Evolutionary conservation across 2,888 invertebrate species (phyloP).

Genomic region (Athetis lepigone): DNA sequence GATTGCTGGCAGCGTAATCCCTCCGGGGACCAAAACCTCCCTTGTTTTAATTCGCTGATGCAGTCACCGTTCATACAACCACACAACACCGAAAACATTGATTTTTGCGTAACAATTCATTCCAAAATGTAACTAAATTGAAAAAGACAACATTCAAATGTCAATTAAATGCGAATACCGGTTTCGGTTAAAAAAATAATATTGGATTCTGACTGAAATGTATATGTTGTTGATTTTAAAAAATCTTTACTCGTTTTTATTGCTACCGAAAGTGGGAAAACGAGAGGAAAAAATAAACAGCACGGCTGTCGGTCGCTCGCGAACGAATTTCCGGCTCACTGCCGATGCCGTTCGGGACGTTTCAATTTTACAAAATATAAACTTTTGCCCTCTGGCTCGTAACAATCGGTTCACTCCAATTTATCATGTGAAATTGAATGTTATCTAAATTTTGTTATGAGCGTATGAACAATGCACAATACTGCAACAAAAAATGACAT

Average conservation of each 20-base stretch:
- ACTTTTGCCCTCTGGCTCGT: constrained; percentile 72
- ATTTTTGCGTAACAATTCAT: neutral
- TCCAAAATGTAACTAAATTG: constrained; percentile 10
- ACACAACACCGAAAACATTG: neutral
- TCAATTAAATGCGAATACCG: constrained; percentile 6
- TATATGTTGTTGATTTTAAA: constrained; percentile 68
- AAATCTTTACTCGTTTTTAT: constrained; percentile 74
- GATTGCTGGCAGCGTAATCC: constrained; percentile 28
- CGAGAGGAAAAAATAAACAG: constrained; percentile 77
- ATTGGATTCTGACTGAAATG: constrained; percentile 50
- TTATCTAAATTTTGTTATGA: constrained; percentile 58
- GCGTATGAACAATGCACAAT: constrained; percentile 9
- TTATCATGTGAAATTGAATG: constrained; percentile 66
- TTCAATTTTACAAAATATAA: constrained; percentile 83
- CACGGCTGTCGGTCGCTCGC: constrained; percentile 72
- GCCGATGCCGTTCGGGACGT: constrained; percentile 79
- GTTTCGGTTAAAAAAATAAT: constrained; percentile 32
- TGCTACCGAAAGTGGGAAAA: constrained; percentile 77
- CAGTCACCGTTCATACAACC: constrained; percentile 20
- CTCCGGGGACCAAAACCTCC: constrained; percentile 16
- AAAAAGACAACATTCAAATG: neutral
- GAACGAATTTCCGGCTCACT: constrained; percentile 82
- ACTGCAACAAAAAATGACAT: neutral
- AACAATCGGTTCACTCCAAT: constrained; percentile 70
- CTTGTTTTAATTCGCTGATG: constrained; percentile 22